Evolutionary conservation across 1,140 invertebrate genomes (phyloP).

Genomic region (Trialeurodes vaporariorum): DNA sequence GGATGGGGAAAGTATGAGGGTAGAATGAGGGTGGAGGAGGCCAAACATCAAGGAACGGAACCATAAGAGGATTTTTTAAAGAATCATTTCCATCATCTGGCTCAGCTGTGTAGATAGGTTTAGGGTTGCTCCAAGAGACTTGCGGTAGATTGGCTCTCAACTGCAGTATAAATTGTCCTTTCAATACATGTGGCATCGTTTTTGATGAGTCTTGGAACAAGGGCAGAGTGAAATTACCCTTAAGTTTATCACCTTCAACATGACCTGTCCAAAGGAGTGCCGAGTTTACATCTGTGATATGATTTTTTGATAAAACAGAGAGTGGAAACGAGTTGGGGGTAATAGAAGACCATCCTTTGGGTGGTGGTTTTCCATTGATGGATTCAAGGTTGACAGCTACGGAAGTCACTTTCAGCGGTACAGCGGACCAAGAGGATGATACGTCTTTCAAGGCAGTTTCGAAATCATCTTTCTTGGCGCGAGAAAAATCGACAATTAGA

Average conservation of each 20-base stretch:
- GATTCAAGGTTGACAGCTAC: not conserved
- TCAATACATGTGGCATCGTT: not conserved
- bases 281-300: not conserved
- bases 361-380: not conserved
- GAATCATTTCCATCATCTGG: not conserved
- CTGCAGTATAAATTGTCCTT: not conserved
- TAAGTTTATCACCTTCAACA: not conserved
- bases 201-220: not conserved
- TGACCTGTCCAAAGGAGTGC: not conserved
- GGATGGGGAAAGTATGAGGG: not conserved
- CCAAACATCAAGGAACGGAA: not conserved
- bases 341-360: not conserved
- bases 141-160: not conserved
- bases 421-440: not conserved
- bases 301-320: not conserved
- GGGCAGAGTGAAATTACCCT: not conserved
- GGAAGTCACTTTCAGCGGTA: not conserved
- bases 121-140: not conserved
- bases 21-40: not conserved
- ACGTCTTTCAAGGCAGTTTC: not conserved
- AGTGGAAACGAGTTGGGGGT: not conserved
- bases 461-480: not conserved
- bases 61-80: not conserved
- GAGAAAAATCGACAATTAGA: not conserved
- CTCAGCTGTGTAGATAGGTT: not conserved